phyloP scores from a whole-genome alignment of 2,113 vertebrate species.

The Parotia lawesii region DNA sequence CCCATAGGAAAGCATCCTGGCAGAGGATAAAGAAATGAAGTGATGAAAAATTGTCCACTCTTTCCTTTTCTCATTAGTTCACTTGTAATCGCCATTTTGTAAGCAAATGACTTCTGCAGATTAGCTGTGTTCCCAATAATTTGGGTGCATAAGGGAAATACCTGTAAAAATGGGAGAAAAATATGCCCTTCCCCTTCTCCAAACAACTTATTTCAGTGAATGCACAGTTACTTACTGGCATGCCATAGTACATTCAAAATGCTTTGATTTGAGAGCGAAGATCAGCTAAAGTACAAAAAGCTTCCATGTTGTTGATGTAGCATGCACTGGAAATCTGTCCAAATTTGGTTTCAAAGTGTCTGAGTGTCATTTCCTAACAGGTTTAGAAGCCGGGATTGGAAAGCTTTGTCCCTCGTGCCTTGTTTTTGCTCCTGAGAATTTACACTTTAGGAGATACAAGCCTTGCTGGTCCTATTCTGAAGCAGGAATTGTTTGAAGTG shows the following conservation, averaged over 20 bases:
- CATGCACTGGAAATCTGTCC: background rate
- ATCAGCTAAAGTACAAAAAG: background rate
- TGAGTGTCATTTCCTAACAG: background rate
- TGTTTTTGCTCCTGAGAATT: background rate
- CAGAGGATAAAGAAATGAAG: background rate
- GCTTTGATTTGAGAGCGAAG: background rate
- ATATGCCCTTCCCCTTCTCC: background rate
- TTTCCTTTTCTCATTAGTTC: background rate
- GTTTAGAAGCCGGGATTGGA: background rate
- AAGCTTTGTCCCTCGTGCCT: background rate
- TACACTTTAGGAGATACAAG: background rate
- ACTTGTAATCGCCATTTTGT: background rate
- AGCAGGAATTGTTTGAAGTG: background rate
- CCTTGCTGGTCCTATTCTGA: background rate
- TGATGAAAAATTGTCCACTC: background rate
- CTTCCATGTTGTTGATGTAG: background rate
- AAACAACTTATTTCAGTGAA: background rate
- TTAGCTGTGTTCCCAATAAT: background rate
- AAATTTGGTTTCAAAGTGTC: background rate
- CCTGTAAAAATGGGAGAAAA: background rate
- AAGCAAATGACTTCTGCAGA: background rate
- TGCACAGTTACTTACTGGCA: background rate
- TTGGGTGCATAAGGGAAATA: background rate
- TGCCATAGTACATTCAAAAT: background rate
- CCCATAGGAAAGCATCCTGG: background rate